Evolutionary conservation across 2,797 vertebrate genomes (phyloP).

Genomic region (Esox lucius): DNA sequence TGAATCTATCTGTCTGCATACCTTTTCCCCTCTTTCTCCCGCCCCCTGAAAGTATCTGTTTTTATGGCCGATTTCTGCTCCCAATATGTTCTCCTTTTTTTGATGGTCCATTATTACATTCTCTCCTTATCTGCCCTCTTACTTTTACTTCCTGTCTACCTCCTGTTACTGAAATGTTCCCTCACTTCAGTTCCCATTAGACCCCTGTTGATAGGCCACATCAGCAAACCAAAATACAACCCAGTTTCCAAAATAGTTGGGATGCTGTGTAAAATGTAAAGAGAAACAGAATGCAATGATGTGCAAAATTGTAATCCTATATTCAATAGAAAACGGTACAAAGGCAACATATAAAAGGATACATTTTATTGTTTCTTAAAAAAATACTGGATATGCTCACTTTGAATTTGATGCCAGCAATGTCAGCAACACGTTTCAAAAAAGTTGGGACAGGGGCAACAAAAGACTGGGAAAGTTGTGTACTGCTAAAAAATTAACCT

Average conservation of each 20-base stretch:
- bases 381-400: too few relatives aligned
- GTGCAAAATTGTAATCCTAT: too few relatives aligned
- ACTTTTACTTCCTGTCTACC: background rate
- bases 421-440: too few relatives aligned
- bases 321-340: too few relatives aligned
- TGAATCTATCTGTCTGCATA: conserved; percentile 39
- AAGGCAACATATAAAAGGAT: too few relatives aligned
- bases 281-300: background rate
- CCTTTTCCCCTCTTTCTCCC: conserved; percentile 35
- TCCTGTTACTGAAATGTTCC: background rate
- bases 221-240: background rate
- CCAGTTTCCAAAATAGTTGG: too few relatives aligned
- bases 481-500: too few relatives aligned
- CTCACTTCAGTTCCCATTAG: conserved; percentile 2
- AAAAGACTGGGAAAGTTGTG: too few relatives aligned
- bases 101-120: conserved; percentile 47
- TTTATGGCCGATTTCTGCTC: conserved; percentile 14
- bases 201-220: background rate
- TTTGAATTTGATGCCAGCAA: too few relatives aligned
- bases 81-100: conserved; percentile 37
- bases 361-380: too few relatives aligned
- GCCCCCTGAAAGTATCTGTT: conserved; percentile 31
- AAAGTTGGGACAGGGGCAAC: too few relatives aligned
- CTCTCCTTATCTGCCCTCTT: background rate
- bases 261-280: too few relatives aligned